Conservation (phyloP, 1,140 invertebrate species). For the Harlomillsia oculata region DNA sequence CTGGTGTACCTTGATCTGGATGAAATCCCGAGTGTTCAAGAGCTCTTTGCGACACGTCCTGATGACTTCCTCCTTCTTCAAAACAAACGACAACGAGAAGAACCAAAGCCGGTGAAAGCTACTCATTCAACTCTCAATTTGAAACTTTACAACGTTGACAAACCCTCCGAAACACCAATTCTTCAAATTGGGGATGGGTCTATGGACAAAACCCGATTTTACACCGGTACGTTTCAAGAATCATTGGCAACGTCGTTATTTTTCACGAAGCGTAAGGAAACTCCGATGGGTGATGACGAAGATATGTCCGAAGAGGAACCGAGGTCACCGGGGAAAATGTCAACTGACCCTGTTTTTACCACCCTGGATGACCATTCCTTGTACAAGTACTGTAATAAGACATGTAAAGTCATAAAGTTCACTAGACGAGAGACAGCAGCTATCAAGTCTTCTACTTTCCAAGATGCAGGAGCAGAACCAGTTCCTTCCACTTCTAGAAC, state of each 20-base stretch:
- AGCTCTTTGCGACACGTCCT: conserved; percentile 21
- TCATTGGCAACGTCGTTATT: conserved; percentile 11
- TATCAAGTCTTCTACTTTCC: too few species aligned
- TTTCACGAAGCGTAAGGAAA: conserved; percentile 8
- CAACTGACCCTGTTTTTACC: too few species aligned
- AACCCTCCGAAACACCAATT: conserved; percentile 11
- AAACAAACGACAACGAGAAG: conserved; percentile 9
- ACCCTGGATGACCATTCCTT: too few species aligned
- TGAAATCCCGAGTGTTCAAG: conserved; percentile 15
- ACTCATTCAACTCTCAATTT: conserved; percentile 6
- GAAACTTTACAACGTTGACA: conserved; percentile 20
- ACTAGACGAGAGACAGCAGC: too few species aligned
- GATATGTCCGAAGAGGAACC: too few species aligned
- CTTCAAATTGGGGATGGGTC: conserved; percentile 13
- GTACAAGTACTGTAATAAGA: too few species aligned
- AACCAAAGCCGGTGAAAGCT: conserved; percentile 2
- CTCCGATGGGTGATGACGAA: too few species aligned
- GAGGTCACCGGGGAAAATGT: too few species aligned
- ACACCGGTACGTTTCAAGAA: conserved; percentile 11
- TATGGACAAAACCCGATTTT: conserved; percentile 13
- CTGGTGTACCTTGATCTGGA: conserved; percentile 23
- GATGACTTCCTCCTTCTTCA: conserved; percentile 15
- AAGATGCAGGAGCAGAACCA: too few species aligned
- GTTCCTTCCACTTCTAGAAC: too few species aligned
- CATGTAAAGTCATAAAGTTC: too few species aligned